phyloP scores from a whole-genome alignment of 1,140 invertebrate genomes.

The Leptinotarsa undecemlineata region DNA sequence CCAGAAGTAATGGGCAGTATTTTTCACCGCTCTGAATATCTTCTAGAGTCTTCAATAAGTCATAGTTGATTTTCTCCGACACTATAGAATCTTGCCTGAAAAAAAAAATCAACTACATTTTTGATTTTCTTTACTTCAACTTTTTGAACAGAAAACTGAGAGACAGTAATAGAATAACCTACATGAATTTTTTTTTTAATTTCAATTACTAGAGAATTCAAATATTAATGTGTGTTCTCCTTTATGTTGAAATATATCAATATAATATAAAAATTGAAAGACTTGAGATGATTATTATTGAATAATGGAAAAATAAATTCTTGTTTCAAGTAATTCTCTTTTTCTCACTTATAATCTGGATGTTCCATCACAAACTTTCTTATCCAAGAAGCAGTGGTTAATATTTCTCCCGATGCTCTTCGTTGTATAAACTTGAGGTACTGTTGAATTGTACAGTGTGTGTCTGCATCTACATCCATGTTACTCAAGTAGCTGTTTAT shows the following conservation, averaged over 20 bases:
- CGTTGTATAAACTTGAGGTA: slow-evolving; percentile 94
- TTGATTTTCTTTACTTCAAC: too few species aligned
- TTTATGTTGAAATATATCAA: too few species aligned
- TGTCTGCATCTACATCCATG: slow-evolving; percentile 96
- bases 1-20: slow-evolving; percentile 76
- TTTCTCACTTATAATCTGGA: slow-evolving; percentile 81
- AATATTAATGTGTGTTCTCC: too few species aligned
- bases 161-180: too few species aligned
- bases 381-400: slow-evolving; percentile 91
- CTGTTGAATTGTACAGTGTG: slow-evolving; percentile 94
- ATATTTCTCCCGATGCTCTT: slow-evolving; percentile 82
- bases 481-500: slow-evolving; percentile 90
- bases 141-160: too few species aligned
- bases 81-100: slow-evolving; percentile 86
- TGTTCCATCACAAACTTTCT: slow-evolving; percentile 87
- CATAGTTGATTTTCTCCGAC: slow-evolving; percentile 88
- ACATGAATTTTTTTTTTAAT: too few species aligned
- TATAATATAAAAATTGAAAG: too few species aligned
- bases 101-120: slow-evolving; percentile 39
- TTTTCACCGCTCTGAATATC: slow-evolving; percentile 73
- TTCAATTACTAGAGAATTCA: too few species aligned
- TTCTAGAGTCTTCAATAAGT: slow-evolving; percentile 79
- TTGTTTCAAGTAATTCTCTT: neutral
- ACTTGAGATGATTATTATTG: neutral
- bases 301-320: neutral